Percentiles rank a stretch among this genome's conserved stretches.
Evolutionary conservation across 2,888 invertebrate species (phyloP).

Genomic region (Anorthoa munda): DNA sequence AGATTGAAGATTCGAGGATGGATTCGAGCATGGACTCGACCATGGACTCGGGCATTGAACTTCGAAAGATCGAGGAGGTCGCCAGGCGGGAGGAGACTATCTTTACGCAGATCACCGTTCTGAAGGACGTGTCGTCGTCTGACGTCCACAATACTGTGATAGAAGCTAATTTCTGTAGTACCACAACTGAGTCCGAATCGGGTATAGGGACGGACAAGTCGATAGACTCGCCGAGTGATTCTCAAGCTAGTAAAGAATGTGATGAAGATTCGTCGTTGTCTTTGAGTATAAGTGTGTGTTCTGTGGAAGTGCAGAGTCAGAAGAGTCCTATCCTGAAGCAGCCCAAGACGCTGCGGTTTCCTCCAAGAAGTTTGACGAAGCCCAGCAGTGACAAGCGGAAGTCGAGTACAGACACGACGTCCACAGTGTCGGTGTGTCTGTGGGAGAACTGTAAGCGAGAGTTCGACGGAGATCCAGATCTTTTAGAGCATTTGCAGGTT

Average conservation of each 20-base stretch:
- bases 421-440: slow-evolving; percentile 92
- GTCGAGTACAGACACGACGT: slow-evolving; percentile 86
- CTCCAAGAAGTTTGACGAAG: slow-evolving; percentile 90
- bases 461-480: slow-evolving; percentile 95
- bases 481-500: slow-evolving; percentile 97
- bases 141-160: slow-evolving; percentile 86
- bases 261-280: slow-evolving; percentile 88
- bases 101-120: slow-evolving; percentile 87
- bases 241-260: slow-evolving; percentile 87
- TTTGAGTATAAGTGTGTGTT: slow-evolving; percentile 86
- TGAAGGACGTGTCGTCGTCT: slow-evolving; percentile 85
- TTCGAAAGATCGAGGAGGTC: slow-evolving; percentile 83
- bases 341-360: slow-evolving; percentile 96
- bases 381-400: slow-evolving; percentile 79
- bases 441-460: slow-evolving; percentile 96
- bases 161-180: slow-evolving; percentile 86
- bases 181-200: slow-evolving; percentile 87
- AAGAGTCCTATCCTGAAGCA: slow-evolving; percentile 95
- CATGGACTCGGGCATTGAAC: slow-evolving; percentile 71
- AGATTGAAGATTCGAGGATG: slow-evolving; percentile 57
- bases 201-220: slow-evolving; percentile 89
- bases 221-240: slow-evolving; percentile 88
- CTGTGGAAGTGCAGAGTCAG: slow-evolving; percentile 85
- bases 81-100: slow-evolving; percentile 86
- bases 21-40: slow-evolving; percentile 72